A percentile compares a stretch with the other conserved stretches of the same genome.
Conservation (phyloP, 2,797 vertebrate species). For the Poecilia wingei region DNA sequence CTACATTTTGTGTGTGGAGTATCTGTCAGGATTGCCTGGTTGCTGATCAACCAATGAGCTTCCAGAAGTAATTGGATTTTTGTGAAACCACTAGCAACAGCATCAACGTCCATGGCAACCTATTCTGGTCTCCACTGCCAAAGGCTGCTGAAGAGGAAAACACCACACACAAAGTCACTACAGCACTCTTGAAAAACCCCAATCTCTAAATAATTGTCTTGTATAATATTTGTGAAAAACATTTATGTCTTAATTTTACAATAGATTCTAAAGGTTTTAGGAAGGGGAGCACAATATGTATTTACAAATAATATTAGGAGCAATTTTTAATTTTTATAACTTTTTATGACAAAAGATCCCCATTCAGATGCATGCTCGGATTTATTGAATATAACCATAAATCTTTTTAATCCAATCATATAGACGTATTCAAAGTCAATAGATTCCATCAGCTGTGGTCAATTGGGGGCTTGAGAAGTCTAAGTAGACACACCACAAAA, state of each 20-base stretch:
- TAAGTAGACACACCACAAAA: neutral
- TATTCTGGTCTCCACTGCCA: conserved; percentile 17
- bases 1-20: neutral
- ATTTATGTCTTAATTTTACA: neutral
- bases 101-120: conserved; percentile 66
- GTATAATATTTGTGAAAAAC: neutral
- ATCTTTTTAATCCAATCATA: neutral
- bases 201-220: neutral
- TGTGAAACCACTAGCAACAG: conserved; percentile 56
- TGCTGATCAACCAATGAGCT: conserved; percentile 58
- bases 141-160: conserved; percentile 1
- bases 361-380: neutral
- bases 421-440: neutral
- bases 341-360: neutral
- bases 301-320: too few species aligned
- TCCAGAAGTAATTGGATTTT: conserved; percentile 53
- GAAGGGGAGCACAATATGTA: neutral
- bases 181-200: neutral
- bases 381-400: neutral
- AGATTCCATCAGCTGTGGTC: neutral
- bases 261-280: neutral
- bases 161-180: conserved; percentile 4
- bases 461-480: neutral
- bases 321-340: too few species aligned
- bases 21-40: conserved; percentile 26